These are phyloP conservation scores for Drosophila virilis DNA, from an alignment of 1,140 invertebrate species.

Conservation along the genomic window DNA sequence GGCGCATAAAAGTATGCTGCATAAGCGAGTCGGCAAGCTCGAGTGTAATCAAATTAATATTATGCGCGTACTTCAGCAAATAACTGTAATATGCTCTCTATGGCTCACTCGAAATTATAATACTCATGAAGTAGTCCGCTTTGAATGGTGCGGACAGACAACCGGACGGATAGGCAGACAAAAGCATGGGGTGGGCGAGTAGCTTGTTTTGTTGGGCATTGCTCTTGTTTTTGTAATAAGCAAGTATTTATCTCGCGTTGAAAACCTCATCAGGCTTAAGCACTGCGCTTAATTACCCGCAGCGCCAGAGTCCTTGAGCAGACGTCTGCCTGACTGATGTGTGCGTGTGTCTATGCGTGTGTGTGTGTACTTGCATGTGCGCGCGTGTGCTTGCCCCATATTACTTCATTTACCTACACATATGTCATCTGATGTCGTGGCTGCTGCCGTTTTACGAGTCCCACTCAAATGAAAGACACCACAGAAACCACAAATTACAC, in stretches of 20 bases:
- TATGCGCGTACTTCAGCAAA: constrained; percentile 52
- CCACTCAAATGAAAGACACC: constrained; percentile 27
- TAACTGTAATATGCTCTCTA: constrained; percentile 45
- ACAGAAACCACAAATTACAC: constrained; percentile 29
- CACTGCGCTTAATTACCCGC: constrained; percentile 70
- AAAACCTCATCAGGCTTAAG: constrained; percentile 79
- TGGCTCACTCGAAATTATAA: constrained; percentile 55
- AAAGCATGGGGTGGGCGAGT: background rate
- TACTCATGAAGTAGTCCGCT: constrained; percentile 32
- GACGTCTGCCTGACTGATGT: constrained; percentile 16
- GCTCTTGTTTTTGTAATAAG: constrained; percentile 49
- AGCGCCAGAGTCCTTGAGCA: constrained; percentile 31
- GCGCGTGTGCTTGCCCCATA: constrained; percentile 15
- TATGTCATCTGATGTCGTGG: constrained; percentile 41
- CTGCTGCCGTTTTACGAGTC: constrained; percentile 39
- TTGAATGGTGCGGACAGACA: background rate
- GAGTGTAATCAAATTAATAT: constrained; percentile 75
- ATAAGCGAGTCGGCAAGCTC: constrained; percentile 3
- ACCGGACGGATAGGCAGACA: background rate
- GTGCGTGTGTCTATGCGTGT: constrained; percentile 1
- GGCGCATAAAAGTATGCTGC: constrained; percentile 53
- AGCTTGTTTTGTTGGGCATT: background rate
- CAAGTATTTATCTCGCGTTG: constrained; percentile 71
- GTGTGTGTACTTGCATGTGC: constrained; percentile 1
- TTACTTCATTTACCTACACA: constrained; percentile 62